Evolutionary conservation across 2,797 vertebrate genomes (phyloP), one percentile per base, ranked within the genome.

Genomic region (Momotus momota): DNA sequence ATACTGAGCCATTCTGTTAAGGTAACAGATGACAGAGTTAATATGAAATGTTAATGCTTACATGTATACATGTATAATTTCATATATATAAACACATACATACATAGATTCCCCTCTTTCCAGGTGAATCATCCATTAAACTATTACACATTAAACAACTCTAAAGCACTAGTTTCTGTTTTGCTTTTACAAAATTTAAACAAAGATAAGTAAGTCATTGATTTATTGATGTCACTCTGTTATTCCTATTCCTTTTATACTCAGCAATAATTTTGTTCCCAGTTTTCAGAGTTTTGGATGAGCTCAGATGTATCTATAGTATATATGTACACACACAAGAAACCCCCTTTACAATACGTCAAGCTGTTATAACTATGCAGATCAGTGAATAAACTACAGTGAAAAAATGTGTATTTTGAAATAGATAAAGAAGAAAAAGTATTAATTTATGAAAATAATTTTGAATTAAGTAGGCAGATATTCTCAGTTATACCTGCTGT

Each of bases 261-360:
- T 31, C 3, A 80, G 6, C 5, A 57, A 11, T 13, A 61, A 2
- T 23, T 85, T 52, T 65, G 31, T 79, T 80, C 17, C 4, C 22
- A 77, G 5, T 65, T 82, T 91, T 52, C 33, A 38, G 31, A 48
- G 21, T 73, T 72, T 74, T 43, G 12, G 11, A 58, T 1, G 1
- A 89, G 12, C 7, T 66, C 9, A 58, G 8, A 5, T 33, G 5
- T 31, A 54, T 61, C 5, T 67, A 7, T 43, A 6, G 17, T 29
- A 22, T 2, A 9, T 9, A 2, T 33, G 35, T 15, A 55, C 2
- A 8, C 6, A 40, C 13, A 40, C 1, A 73, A 1, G 33, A 33
- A 54, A n/a, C 7, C 0, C 0, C 1, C 4, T 18, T 4, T n/a
- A 14, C 1, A 43, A 22, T 41, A 18, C 58, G 45, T 52, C 20